Base-by-base conservation (phyloP, 2,113 vertebrate genomes). In the Lophius piscatorius region DNA sequence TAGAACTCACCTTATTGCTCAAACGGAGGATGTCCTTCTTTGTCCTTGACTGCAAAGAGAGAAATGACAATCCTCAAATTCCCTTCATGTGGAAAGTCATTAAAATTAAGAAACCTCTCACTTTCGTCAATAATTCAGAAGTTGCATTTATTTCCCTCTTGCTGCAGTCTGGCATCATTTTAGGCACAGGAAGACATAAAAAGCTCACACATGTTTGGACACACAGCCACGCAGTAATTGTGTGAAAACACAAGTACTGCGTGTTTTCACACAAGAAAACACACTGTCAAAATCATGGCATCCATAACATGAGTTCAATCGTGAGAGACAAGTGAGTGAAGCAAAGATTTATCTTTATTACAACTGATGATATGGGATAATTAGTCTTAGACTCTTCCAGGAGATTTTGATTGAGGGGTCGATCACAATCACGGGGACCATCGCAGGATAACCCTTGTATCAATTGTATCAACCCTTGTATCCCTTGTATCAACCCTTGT, bases 151-250 rank as follows among this genome's bases (percentile, higher is more conserved):
- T 77, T 62, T 83, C 63, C 74, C 72, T 71, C 21, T 29, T 85
- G 82, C 69, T 63, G 47, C 16, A 59, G 9, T 67, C 66, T 74
- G 63, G 49, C 26, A 18, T 82, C 70, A 78, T 81, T 78, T 81
- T 76, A 83, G 75, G 58, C 70, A 45, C 57, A 65, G 63, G 73
- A 63, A 5, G 57, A 55, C 46, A 65, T 74, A 71, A 56, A 5
- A 54, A 78, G 74, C 63, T 74, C 81, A 71, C 87, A 87, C 80
- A 87, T 84, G 85, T 83, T 77, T 60, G 72, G 67, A 76, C 81
- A 80, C 78, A 73, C 71, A 74, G 81, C 34, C 70, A 73, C 71
- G 65, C 63, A 36, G 76, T n/a, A n/a, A n/a, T n/a, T n/a, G n/a
- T n/a, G n/a, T n/a, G n/a, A n/a, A n/a, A n/a, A n/a, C n/a, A n/a